Percentiles rank a stretch among this genome's conserved stretches.
Conservation (phyloP, 92 coral and sea anemone species). For the Phymanthus crucifer region DNA sequence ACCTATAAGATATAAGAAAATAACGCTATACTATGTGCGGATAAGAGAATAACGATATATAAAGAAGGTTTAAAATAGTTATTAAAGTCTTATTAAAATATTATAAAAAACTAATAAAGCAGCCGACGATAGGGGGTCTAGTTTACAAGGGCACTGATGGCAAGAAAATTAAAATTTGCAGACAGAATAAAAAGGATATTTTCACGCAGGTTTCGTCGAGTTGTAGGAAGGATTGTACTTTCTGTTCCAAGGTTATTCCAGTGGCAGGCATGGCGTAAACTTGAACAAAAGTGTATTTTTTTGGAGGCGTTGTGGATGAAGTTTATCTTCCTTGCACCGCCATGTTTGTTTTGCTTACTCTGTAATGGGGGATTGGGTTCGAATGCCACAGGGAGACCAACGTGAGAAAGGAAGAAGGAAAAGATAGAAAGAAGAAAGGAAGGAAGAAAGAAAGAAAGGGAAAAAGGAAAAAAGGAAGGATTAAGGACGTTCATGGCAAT, state of each 20-base stretch:
- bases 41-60: not conserved
- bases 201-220: conserved; percentile 57
- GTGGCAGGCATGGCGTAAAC: not conserved
- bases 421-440: too few relatives aligned
- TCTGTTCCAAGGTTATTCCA: conserved; percentile 43
- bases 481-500: too few relatives aligned
- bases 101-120: not conserved
- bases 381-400: conserved; percentile 23
- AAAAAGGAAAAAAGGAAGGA: too few relatives aligned
- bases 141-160: not conserved
- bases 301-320: not conserved
- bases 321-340: conserved; percentile 35
- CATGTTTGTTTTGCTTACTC: conserved; percentile 53
- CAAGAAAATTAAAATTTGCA: not conserved
- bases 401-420: too few relatives aligned
- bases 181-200: conserved; percentile 56
- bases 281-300: not conserved
- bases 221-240: conserved; percentile 53
- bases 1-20: not conserved
- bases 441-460: too few relatives aligned
- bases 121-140: not conserved
- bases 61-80: not conserved
- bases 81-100: not conserved
- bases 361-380: conserved; percentile 22
- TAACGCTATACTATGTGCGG: not conserved